Conservation (phyloP, 2,797 vertebrate species). For the Smutsia gigantea region DNA sequence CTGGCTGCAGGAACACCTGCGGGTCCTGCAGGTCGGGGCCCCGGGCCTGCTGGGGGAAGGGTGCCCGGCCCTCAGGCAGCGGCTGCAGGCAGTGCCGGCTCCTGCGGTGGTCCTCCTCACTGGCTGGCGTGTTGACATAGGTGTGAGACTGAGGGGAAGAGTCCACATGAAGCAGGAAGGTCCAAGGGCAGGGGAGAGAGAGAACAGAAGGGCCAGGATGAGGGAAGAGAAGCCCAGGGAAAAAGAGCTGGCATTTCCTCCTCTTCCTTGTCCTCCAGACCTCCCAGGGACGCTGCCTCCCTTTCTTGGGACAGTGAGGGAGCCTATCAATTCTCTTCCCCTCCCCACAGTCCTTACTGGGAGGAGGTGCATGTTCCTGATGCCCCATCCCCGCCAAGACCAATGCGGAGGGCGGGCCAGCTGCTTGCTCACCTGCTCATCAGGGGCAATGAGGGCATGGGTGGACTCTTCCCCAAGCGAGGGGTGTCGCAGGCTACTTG, state of each 20-base stretch:
- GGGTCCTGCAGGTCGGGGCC: slow-evolving; percentile 92
- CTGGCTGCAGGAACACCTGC: slow-evolving; percentile 95
- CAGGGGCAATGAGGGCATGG: slow-evolving; percentile 93
- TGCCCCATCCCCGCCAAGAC: background rate
- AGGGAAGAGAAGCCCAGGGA: background rate
- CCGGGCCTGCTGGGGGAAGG: slow-evolving; percentile 89
- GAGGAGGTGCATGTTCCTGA: background rate
- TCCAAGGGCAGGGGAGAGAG: background rate
- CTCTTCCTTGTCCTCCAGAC: background rate
- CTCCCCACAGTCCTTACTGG: background rate
- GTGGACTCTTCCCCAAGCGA: slow-evolving; percentile 94
- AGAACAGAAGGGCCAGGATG: background rate
- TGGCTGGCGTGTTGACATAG: slow-evolving; percentile 96
- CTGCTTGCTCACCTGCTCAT: slow-evolving; percentile 92
- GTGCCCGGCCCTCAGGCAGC: slow-evolving; percentile 92
- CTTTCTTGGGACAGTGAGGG: background rate
- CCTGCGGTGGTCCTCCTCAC: slow-evolving; percentile 93
- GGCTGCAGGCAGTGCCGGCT: slow-evolving; percentile 95
- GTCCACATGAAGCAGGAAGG: background rate
- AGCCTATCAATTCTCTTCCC: background rate
- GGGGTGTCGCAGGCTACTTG: slow-evolving; percentile 89
- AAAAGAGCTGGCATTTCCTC: background rate
- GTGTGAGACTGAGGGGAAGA: slow-evolving; percentile 93
- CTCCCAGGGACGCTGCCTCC: background rate
- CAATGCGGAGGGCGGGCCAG: background rate